Conservation (phyloP, 2,797 vertebrate species). For the Taenioides sp. region DNA sequence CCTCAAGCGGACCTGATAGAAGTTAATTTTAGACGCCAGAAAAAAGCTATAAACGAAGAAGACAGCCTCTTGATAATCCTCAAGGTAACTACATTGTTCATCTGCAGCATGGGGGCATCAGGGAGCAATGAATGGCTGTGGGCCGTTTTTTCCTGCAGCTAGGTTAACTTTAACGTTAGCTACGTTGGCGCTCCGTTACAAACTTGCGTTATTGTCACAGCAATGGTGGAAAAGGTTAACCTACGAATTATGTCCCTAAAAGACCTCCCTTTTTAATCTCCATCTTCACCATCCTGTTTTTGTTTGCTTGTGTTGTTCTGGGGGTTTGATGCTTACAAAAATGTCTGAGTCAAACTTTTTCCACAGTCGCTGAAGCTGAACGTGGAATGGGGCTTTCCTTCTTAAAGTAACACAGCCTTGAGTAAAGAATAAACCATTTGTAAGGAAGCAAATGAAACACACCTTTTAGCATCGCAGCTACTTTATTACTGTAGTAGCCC, state of each 20-base stretch:
- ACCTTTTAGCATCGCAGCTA: neutral
- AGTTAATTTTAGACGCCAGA: neutral
- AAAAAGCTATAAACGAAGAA: slow-evolving; percentile 6
- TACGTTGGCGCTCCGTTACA: neutral
- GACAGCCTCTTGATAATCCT: neutral
- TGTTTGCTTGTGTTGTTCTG: neutral
- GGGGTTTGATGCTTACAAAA: neutral
- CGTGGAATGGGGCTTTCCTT: neutral
- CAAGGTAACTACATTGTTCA: slow-evolving; percentile 14
- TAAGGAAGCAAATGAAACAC: neutral
- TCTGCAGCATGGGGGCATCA: neutral
- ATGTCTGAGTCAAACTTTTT: neutral
- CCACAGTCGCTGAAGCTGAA: neutral
- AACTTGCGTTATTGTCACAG: no score
- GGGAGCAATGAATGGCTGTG: neutral
- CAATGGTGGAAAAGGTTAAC: no score
- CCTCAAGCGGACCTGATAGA: neutral
- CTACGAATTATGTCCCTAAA: neutral
- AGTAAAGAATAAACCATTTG: neutral
- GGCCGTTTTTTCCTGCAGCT: neutral
- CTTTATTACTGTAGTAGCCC: no score
- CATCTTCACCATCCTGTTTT: neutral
- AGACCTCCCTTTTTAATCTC: neutral
- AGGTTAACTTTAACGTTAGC: slow-evolving; percentile 27
- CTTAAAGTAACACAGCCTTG: neutral